Conservation (phyloP, 92 coral and sea anemone species). For the Siderastrea siderea region DNA sequence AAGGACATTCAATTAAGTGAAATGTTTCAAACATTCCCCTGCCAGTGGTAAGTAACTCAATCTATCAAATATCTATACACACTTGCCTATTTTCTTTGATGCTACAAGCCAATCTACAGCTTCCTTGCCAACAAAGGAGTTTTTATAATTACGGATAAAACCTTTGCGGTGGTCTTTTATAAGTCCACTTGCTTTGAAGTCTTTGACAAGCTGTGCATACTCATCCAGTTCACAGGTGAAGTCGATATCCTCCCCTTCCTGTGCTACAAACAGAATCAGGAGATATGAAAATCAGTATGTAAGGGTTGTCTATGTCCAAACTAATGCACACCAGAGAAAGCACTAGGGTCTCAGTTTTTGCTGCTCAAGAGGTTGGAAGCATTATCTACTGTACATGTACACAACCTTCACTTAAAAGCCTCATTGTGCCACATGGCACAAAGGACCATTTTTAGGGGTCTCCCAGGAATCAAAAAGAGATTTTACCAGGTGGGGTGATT, state of each 20-base stretch:
- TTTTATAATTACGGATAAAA: conserved; percentile 75
- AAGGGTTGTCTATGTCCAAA: neutral
- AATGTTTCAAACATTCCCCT: no score
- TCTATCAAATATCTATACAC: neutral
- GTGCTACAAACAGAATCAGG: conserved; percentile 27
- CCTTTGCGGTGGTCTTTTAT: conserved; percentile 91
- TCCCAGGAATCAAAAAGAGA: no score
- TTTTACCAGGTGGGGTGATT: no score
- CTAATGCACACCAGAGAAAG: no score
- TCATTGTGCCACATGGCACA: no score
- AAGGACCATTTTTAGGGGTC: no score
- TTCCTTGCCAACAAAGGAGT: conserved; percentile 92
- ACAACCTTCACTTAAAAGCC: no score
- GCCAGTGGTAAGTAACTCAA: no score
- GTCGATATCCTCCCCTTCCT: conserved; percentile 55
- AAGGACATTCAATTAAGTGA: no score
- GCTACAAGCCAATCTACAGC: conserved; percentile 91
- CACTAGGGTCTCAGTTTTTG: no score
- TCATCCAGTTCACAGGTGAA: conserved; percentile 97
- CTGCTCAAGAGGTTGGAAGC: no score
- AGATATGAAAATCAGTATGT: neutral
- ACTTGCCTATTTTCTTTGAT: conserved; percentile 83
- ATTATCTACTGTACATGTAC: no score
- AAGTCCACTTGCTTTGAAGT: conserved; percentile 89
- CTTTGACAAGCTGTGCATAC: conserved; percentile 92